Evolutionary conservation across 2,888 invertebrate species (phyloP), one percentile per base, ranked within the genome.

Genomic region (Iselma pallidipennis): DNA sequence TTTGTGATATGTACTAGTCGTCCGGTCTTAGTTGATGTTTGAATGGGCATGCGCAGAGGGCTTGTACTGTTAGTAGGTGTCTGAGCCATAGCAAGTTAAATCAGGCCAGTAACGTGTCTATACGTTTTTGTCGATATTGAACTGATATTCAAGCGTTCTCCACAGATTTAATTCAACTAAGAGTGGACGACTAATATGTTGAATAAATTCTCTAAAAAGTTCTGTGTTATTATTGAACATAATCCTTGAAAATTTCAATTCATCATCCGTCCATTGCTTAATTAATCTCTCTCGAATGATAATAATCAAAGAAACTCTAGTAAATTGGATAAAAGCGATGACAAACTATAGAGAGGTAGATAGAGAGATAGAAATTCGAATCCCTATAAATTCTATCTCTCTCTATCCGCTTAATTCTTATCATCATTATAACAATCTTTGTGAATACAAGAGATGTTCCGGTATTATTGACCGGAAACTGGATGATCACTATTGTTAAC

Each of bases 251-350:
- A 45, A 12, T 45, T 45, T 23, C 45, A 23, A 21, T 45, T 45
- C 12, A 2, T 2, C n/a, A 2, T n/a, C n/a, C n/a, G 2, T 31
- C n/a, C 1, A 23, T 10, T 23, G 2, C 45, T n/a, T n/a, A 23
- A 45, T 45, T 45, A 45, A 45, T 45, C 45, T 12, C n/a, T 23
- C 23, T n/a, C 7, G 0, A 45, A 12, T 2, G 19, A 42, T 10
- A 7, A 6, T 23, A 45, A 45, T 62, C 12, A 45, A 45, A 45
- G 51, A 54, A 49, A 58, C 52, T 28, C n/a, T 54, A 28, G 49
- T 14, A 19, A 51, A 54, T 4, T 58, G 61, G 61, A 26, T 61
- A 16, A 28, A 49, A 19, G 45, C n/a, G 45, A 45, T 45, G 23
- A 23, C 5, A 37, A 5, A 37, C n/a, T n/a, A n/a, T n/a, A n/a